A percentile compares a stretch with the other conserved stretches of the same genome.
These are phyloP conservation scores for Amblyteles armatorius DNA, from an alignment of 2,888 invertebrate genomes.

Conservation along the genomic window DNA sequence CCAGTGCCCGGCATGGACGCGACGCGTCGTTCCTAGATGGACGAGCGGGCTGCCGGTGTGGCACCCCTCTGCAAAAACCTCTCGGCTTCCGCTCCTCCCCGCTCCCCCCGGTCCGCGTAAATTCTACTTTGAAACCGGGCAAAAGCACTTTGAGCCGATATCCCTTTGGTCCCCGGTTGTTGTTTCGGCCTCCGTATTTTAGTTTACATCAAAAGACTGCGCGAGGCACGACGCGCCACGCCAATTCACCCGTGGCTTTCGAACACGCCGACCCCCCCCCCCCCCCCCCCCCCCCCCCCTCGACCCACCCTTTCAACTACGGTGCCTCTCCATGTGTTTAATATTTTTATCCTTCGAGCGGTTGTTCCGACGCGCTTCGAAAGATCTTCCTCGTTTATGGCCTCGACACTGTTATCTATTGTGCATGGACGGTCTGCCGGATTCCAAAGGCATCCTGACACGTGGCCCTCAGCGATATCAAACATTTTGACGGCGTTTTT, in stretches of 20 bases:
- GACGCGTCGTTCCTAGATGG: constrained; percentile 73
- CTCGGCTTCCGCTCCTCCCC: constrained; percentile 22
- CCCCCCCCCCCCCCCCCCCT: background rate
- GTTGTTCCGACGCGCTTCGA: constrained; percentile 42
- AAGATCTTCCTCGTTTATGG: constrained; percentile 33
- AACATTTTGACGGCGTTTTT: background rate
- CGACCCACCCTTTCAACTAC: constrained; percentile 31
- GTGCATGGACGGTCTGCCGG: background rate
- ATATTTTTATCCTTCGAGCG: constrained; percentile 59
- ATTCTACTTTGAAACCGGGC: constrained; percentile 70
- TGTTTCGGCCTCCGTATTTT: constrained; percentile 84
- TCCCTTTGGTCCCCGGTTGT: constrained; percentile 81
- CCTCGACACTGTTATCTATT: constrained; percentile 4
- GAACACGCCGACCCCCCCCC: constrained; percentile 44
- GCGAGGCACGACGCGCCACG: constrained; percentile 71
- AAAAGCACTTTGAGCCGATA: constrained; percentile 83
- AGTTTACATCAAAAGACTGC: constrained; percentile 83
- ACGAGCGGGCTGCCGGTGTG: constrained; percentile 62
- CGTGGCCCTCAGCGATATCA: background rate
- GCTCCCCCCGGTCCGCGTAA: constrained; percentile 39
- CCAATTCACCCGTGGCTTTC: constrained; percentile 81
- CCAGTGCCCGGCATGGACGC: constrained; percentile 2
- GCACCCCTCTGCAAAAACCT: constrained; percentile 24
- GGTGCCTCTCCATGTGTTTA: constrained; percentile 57
- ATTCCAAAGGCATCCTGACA: background rate